Base-by-base conservation (phyloP, 2,888 invertebrate species). In the Enchytraeus crypticus region DNA sequence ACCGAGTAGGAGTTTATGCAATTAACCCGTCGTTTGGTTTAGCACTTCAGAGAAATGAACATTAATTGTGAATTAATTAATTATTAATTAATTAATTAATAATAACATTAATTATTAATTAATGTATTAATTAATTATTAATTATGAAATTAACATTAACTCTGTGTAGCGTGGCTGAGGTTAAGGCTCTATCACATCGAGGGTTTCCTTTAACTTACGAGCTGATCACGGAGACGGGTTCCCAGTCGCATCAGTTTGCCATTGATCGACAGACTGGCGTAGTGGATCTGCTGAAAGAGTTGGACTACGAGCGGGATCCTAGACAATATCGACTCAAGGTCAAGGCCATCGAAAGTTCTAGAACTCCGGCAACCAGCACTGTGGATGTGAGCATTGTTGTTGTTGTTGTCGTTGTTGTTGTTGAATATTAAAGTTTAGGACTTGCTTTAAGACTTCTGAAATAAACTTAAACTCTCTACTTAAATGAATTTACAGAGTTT, bases 251-350 rank as follows among this genome's bases (percentile, higher is more conserved):
- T 5, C 53, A 63, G 51, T 61, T 63, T 47, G 61, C 61, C 29
- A 63, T 63, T 43, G 57, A 59, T 57, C 53, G 51, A 30, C 58
- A 56, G n/a, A 65, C 62, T 14, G 95, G 96, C 59, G 90, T 93
- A 71, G 92, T 98, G 27, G 93, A 93, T 80, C 82, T 97, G 71
- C 90, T 93, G 14, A 92, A 93, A 79, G 91, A 91, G 80, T 82
- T 98, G 73, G 97, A 98, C 82, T 97, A 92, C 76, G 97, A 98
- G 82, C 95, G 96, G 55, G 93, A 95, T 74, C 92, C 93, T 0
- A 92, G 92, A 74, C 89, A 91, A 63, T 63, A 47, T 47, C 60
- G 45, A 33, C 51, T 63, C n/a, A 51, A 23, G 26, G 57, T 60
- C n/a, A 92, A 91, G 2, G 93, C 93, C 30, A 93, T 93, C 0